A percentile compares a stretch with the other conserved stretches of the same genome.
Evolutionary conservation across 2,797 vertebrate genomes (phyloP).

Genomic region (Pelobates cultripes): DNA sequence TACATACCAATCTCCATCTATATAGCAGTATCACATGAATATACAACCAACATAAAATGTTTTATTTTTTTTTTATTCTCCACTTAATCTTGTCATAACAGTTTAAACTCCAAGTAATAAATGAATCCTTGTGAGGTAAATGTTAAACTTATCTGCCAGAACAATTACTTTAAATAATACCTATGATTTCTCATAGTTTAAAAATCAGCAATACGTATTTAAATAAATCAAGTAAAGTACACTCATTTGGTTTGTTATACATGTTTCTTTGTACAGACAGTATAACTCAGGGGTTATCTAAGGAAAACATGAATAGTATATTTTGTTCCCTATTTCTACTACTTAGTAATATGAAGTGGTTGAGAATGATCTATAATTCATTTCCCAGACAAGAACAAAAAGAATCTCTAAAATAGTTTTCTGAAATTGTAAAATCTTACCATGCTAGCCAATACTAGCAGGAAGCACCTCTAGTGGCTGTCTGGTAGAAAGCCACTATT

Average conservation of each 20-base stretch:
- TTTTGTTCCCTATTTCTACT: conserved; percentile 59
- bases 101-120: not conserved
- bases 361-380: conserved; percentile 62
- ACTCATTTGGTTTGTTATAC: not conserved
- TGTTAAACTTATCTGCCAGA: not conserved
- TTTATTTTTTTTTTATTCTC: not conserved
- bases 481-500: not conserved
- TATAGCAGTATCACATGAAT: too few species aligned
- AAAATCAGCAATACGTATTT: not conserved
- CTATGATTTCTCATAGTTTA: not conserved
- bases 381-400: conserved; percentile 65
- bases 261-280: not conserved
- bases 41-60: too few species aligned
- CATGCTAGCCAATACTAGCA: conserved; percentile 10
- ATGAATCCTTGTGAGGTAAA: not conserved
- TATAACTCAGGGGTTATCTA: conserved; percentile 47
- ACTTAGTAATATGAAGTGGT: conserved; percentile 53
- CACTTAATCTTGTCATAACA: not conserved
- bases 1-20: too few species aligned
- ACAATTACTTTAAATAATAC: not conserved
- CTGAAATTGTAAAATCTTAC: conserved; percentile 48
- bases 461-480: not conserved
- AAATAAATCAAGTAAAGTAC: not conserved
- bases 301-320: conserved; percentile 60
- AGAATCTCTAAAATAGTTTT: conserved; percentile 54